Evolutionary conservation across 35 echinoderm and acorn worm genomes (phyloP), one percentile per base, ranked within the genome.

Genomic region (Ptychodera flava): DNA sequence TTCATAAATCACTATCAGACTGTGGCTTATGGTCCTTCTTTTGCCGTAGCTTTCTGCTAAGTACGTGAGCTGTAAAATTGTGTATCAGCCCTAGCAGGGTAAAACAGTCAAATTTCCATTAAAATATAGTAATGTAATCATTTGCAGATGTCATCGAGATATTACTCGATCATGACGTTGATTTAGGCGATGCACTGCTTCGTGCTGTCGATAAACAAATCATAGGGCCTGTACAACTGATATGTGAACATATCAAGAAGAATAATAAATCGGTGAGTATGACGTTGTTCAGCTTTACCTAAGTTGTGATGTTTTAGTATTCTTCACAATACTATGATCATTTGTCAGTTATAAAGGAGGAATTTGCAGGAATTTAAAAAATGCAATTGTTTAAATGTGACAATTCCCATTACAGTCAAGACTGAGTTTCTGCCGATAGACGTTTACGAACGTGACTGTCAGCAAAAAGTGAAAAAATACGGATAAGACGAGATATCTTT

Each of bases 101-200:
- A n/a, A n/a, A n/a, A n/a, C n/a, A n/a, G n/a, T n/a, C n/a, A n/a
- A n/a, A n/a, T n/a, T n/a, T n/a, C n/a, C n/a, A n/a, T n/a, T n/a
- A n/a, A n/a, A n/a, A n/a, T n/a, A n/a, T n/a, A n/a, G n/a, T n/a
- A n/a, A n/a, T n/a, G n/a, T n/a, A n/a, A n/a, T n/a, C n/a, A n/a
- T n/a, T n/a, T n/a, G n/a, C 37, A 83, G 82, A 83, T 34, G 37
- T 83, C 33, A 16, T 83, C n/a, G 37, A 83, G 35, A 37, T 83
- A 83, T 37, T 83, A 28, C 34, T 83, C 14, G 82, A 83, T 36
- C 37, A 83, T 37, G 37, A 36, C 15, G 82, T 83, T 1, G 35
- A 83, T 37, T 34, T 83, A 2, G 28, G 82, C 6, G 82, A 83
- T 83, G 34, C 82, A 28, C 37, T 83, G 35, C 82, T 83, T 36